These are phyloP conservation scores for Kuschelorhynchus macadamiae DNA, from an alignment of 2,888 invertebrate species.

Conservation along the genomic window DNA sequence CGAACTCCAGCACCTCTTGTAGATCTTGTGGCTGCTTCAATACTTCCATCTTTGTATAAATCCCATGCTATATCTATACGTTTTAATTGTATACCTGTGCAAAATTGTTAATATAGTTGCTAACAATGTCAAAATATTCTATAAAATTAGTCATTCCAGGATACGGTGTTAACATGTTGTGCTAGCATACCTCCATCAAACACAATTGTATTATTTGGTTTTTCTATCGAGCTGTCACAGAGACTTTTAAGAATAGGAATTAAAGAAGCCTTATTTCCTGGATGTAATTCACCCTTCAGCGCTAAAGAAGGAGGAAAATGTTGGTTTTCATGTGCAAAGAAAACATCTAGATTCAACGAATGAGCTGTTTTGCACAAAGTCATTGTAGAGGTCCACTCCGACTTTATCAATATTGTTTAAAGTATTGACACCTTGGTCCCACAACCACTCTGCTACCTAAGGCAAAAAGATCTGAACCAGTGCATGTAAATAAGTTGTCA, in stretches of 20 bases:
- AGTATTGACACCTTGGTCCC: background rate
- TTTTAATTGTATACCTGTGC: background rate
- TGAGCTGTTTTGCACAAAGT: background rate
- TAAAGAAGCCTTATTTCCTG: background rate
- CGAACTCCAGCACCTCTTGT: background rate
- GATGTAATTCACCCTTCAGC: background rate
- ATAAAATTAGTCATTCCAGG: background rate
- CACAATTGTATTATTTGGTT: background rate
- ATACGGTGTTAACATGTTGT: background rate
- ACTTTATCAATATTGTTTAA: background rate
- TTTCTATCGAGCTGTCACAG: background rate
- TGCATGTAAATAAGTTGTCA: background rate
- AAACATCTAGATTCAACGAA: background rate
- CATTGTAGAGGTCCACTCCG: background rate
- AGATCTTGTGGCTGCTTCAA: background rate
- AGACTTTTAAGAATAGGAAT: background rate
- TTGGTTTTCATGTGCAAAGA: background rate
- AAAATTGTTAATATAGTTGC: background rate
- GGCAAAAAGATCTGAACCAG: background rate
- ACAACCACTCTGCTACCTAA: background rate
- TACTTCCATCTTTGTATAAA: background rate
- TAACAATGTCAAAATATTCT: background rate
- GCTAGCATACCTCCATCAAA: background rate
- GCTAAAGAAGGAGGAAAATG: background rate
- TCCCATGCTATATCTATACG: constrained; percentile 4